Conservation (phyloP, 2,797 vertebrate species). For the Kryptolebias ocellatus region DNA sequence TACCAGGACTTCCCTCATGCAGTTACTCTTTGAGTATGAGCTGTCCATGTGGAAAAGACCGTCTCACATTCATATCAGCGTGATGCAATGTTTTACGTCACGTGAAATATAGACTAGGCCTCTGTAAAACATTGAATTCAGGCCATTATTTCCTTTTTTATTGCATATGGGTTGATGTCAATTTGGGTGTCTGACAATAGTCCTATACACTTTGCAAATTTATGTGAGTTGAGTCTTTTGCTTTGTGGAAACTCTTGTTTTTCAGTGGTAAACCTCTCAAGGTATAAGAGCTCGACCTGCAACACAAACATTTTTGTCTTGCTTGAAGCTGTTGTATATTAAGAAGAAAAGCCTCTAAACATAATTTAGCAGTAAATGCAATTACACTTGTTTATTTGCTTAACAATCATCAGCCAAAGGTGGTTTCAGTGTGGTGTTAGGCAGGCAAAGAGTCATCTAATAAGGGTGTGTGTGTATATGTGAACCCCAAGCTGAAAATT, state of each 20-base stretch:
- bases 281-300: background rate
- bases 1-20: too few species aligned
- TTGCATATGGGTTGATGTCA: background rate
- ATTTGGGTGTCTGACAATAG: background rate
- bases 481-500: slow-evolving; percentile 61
- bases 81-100: too few species aligned
- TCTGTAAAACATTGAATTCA: background rate
- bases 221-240: background rate
- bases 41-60: too few species aligned
- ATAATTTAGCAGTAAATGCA: slow-evolving; percentile 16
- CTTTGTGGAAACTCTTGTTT: background rate
- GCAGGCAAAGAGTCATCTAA: slow-evolving; percentile 43
- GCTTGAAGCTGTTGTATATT: slow-evolving; percentile 5
- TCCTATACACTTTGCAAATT: background rate
- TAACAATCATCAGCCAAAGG: slow-evolving; percentile 48
- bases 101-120: background rate
- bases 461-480: slow-evolving; percentile 12
- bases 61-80: too few species aligned
- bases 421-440: slow-evolving; percentile 38
- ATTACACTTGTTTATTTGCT: slow-evolving; percentile 43
- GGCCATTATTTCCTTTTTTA: background rate
- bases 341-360: slow-evolving; percentile 12
- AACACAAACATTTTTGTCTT: slow-evolving; percentile 1
- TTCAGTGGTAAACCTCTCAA: background rate
- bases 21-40: too few species aligned